Base-by-base conservation (phyloP, 1,140 invertebrate species). In the Bombus superbus region DNA sequence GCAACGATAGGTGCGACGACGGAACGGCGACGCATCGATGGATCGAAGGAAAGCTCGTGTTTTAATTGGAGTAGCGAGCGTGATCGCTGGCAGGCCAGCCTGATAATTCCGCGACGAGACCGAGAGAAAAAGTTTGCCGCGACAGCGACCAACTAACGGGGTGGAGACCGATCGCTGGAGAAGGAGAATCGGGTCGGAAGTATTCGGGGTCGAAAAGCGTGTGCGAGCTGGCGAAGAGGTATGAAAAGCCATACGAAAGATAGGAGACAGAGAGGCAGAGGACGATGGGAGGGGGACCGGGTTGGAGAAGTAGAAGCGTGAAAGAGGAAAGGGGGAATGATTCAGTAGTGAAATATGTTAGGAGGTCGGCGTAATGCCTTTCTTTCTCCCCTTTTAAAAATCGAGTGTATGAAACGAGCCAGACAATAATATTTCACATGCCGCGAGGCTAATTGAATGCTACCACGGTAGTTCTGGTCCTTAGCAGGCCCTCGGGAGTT, bases 381-480 rank as follows among this genome's bases (percentile, higher is more conserved):
- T 89, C 91, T 92, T 92, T 91, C 84, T 92, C 35, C 77, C 77
- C 89, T 86, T 90, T 92, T 92, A 92, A 92, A 92, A 92, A 90
- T 92, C 91, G 91, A 92, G 88, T 85, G 83, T 88, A 91, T 80
- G 88, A 90, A 89, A 66, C 87, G 87, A 88, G 77, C 77, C 86
- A 90, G 92, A 92, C 91, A 93, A 94, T 93, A 93, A 94, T 94
- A 95, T 94, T 94, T 95, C 91, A 94, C 93, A 91, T 94, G 91
- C 92, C 90, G 92, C 92, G 93, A 92, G 88, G 92, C 92, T 95
- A 95, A 95, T 95, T 95, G 94, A 95, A 95, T 94, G 94, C 94
- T 95, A 95, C 94, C 92, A 93, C 92, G 93, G 93, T 94, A 94
- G 94, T 94, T 93, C 85, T 90, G 86, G 86, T 88, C 85, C 86